Percentiles rank a stretch among this genome's conserved stretches.
phyloP scores from a whole-genome alignment of 2,113 vertebrate species.

The Anhinga rufa region DNA sequence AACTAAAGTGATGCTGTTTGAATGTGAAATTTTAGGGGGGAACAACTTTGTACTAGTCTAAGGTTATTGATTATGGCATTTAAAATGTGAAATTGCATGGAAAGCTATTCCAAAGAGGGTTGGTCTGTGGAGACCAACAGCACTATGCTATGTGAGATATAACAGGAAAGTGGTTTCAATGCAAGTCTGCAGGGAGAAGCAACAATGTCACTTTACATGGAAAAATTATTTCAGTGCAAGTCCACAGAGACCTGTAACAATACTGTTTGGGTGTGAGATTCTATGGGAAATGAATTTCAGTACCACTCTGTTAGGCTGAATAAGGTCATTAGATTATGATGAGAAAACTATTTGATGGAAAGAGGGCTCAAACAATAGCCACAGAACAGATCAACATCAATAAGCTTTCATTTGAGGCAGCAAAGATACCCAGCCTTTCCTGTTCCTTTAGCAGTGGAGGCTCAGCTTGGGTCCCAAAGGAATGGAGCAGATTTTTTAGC shows the following conservation, averaged over 20 bases:
- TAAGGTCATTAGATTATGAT: slow-evolving; percentile 26
- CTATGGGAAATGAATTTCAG: slow-evolving; percentile 10
- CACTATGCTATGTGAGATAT: not conserved
- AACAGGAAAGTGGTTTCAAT: slow-evolving; percentile 36
- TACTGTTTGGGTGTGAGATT: slow-evolving; percentile 25
- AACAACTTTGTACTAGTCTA: not conserved
- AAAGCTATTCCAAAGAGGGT: not conserved
- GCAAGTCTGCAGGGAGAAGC: not conserved
- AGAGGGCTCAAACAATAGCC: slow-evolving; percentile 1
- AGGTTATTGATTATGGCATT: not conserved
- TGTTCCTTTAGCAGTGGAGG: not conserved
- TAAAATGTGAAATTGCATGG: not conserved
- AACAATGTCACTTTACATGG: not conserved
- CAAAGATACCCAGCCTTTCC: not conserved
- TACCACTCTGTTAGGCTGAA: not conserved
- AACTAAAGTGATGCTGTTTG: not conserved
- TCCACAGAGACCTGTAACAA: slow-evolving; percentile 27
- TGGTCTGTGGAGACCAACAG: not conserved
- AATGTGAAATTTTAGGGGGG: not conserved
- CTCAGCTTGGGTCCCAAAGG: not conserved
- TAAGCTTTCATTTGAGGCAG: not conserved
- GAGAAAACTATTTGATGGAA: slow-evolving; percentile 24
- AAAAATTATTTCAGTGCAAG: slow-evolving; percentile 17
- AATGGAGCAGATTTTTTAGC: not conserved
- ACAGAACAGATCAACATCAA: not conserved